Conservation (phyloP, 53 echinoderm and acorn worm species). For the Mesocentrotus franciscanus region DNA sequence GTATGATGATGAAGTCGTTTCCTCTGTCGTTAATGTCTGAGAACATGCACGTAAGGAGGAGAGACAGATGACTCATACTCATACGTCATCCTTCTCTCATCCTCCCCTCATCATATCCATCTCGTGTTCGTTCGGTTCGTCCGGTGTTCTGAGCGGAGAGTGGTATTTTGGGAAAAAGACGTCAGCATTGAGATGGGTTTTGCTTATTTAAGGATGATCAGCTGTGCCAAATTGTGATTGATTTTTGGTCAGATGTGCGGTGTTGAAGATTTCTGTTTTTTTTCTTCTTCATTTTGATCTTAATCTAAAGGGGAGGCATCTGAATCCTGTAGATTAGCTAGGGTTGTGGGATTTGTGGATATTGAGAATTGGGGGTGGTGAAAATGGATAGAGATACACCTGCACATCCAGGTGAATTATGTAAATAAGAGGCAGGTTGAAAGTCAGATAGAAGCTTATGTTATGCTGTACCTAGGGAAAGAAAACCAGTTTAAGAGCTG, state of each 20-base stretch:
- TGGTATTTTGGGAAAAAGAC: conserved; percentile 32
- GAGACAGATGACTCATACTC: conserved; percentile 30
- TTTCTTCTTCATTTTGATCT: neutral
- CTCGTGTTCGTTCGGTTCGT: neutral
- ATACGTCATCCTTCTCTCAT: conserved; percentile 23
- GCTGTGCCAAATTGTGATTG: conserved; percentile 1
- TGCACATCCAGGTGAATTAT: no score
- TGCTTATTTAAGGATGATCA: conserved; percentile 27
- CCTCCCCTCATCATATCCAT: neutral
- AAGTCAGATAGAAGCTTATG: no score
- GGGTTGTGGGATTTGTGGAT: neutral
- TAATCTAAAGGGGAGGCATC: neutral
- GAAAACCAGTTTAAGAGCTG: no score
- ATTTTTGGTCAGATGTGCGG: conserved; percentile 20
- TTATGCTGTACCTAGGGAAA: no score
- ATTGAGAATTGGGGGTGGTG: neutral
- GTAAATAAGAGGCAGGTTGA: no score
- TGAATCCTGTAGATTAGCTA: conserved; percentile 18
- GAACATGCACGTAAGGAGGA: neutral
- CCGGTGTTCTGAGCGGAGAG: neutral
- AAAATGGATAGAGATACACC: neutral
- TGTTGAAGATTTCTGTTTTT: neutral
- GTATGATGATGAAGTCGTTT: conserved; percentile 16
- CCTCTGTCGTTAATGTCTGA: conserved; percentile 3
- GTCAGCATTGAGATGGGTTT: conserved; percentile 11